Base-by-base conservation (phyloP, 2,888 invertebrate species). In the Drosophila leonis region DNA sequence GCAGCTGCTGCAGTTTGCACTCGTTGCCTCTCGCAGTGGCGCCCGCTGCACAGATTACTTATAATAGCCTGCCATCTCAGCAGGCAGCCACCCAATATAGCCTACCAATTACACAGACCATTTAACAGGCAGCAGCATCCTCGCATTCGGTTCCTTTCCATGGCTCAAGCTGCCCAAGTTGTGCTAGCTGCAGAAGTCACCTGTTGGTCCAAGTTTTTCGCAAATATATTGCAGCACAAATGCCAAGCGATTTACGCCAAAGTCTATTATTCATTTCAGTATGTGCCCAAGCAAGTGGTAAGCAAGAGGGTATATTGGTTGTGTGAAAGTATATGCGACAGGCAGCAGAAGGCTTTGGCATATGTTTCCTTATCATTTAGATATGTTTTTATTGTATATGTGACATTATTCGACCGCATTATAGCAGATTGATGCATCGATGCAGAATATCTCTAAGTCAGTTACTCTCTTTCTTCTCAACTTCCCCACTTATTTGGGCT, bases 51-150 rank as follows among this genome's bases (percentile, higher is more conserved):
- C 7, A 3, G 15, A 27, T 59, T 37, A 35, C 24, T 35, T 46
- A 15, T 56, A 35, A 57, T 20, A 52, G 51, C 55, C 33, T 13
- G 13, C 4, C 67, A 20, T 4, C 31, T 8, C 61, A 61, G 69
- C 52, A 18, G 70, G 54, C 48, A 42, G 52, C 41, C 2, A 20
- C 10, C 69, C 37, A 29, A 46, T 44, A 31, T 33, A 33, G 44
- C 31, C 42, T 52, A 62, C 75, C 82, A 78, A 84, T 81, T 79
- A 84, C 49, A 78, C 76, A 66, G 76, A 55, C 82, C 85, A 84
- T 84, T 80, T 81, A 84, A 75, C 78, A 33, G 49, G n/a, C 41
- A 55, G 29, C 18, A 12, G 2, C 29, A 48, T 10, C 7, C 29
- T 52, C 33, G 46, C 29, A 65, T 5, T 18, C 10, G 9, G 48